phyloP scores from a whole-genome alignment of 2,113 vertebrate genomes.

The Sylvia atricapilla region DNA sequence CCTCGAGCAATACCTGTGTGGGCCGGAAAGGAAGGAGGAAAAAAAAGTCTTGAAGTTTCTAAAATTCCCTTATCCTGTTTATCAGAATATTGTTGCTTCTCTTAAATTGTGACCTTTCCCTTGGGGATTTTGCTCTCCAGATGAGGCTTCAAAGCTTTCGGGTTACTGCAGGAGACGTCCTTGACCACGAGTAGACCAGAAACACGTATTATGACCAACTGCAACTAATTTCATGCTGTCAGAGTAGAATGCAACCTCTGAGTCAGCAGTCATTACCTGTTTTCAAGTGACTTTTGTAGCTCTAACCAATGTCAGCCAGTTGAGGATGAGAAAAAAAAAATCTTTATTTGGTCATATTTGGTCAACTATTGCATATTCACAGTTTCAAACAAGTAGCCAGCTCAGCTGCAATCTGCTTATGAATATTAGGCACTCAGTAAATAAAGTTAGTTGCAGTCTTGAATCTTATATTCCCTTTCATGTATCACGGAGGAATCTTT shows the following conservation, averaged over 20 bases:
- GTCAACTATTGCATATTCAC: neutral
- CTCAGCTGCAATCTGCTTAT: neutral
- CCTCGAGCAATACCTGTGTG: constrained; percentile 62
- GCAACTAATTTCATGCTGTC: constrained; percentile 17
- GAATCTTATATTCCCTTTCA: neutral
- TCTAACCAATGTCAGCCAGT: neutral
- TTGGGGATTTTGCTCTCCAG: constrained; percentile 27
- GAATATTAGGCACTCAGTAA: neutral
- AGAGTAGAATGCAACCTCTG: neutral
- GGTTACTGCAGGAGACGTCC: neutral
- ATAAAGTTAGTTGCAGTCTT: neutral
- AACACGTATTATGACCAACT: neutral
- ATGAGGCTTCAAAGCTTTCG: constrained; percentile 46
- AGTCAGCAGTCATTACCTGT: neutral
- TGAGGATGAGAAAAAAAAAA: neutral
- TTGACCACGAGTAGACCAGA: neutral
- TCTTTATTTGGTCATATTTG: neutral
- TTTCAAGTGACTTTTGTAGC: neutral
- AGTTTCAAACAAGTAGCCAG: neutral
- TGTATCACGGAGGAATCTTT: neutral
- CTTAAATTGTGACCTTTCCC: constrained; percentile 36
- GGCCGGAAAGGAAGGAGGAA: constrained; percentile 60
- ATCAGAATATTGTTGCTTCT: constrained; percentile 28
- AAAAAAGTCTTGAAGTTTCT: constrained; percentile 29
- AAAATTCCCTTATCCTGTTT: constrained; percentile 62